Percentiles rank a stretch among this genome's conserved stretches.
Evolutionary conservation across 1,140 invertebrate genomes (phyloP).

Genomic region (Drosophila orosa): DNA sequence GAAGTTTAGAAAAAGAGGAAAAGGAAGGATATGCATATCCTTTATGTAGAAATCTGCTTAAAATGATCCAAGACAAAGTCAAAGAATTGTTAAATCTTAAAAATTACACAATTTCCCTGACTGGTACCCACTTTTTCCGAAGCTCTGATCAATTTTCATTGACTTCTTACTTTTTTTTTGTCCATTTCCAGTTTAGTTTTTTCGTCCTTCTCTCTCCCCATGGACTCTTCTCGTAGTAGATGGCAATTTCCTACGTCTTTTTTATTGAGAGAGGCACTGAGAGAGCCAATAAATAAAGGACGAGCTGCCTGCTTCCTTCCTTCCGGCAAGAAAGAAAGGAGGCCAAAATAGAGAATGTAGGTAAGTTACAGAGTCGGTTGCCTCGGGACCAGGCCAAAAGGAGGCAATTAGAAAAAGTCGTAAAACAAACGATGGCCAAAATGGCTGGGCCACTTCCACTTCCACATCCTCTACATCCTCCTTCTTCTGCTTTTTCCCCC

Average conservation of each 20-base stretch:
- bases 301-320: constrained; percentile 46
- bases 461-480: background rate
- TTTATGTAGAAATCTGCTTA: constrained; percentile 2
- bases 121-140: background rate
- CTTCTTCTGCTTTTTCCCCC: background rate
- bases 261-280: constrained; percentile 7
- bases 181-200: background rate
- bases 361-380: constrained; percentile 24
- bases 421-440: constrained; percentile 65
- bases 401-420: constrained; percentile 67
- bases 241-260: constrained; percentile 49
- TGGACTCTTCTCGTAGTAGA: constrained; percentile 44
- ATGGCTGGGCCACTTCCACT: constrained; percentile 15
- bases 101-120: background rate
- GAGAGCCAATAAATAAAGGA: constrained; percentile 64
- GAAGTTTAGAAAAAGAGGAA: constrained; percentile 14
- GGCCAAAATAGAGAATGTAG: constrained; percentile 20
- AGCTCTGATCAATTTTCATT: background rate
- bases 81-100: background rate
- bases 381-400: constrained; percentile 24
- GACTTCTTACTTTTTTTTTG: background rate
- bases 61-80: background rate
- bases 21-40: background rate
- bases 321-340: background rate
- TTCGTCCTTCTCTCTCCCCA: constrained; percentile 5